These are phyloP conservation scores for Phalanger gymnotis DNA, from an alignment of 2,797 vertebrate species.

Conservation along the genomic window DNA sequence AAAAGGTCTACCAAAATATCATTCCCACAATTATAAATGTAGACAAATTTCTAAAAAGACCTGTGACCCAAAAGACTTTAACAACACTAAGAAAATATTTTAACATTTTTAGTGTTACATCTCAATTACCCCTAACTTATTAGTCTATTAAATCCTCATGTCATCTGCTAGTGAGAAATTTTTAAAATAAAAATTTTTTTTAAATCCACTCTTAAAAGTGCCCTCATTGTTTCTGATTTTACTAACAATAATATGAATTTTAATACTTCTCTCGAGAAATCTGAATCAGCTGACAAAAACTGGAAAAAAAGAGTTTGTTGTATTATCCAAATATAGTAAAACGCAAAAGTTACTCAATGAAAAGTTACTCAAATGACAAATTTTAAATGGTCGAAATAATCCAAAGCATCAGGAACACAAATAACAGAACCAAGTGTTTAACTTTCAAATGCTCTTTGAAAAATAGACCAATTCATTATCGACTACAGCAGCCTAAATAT, in stretches of 20 bases:
- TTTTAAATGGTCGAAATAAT: not conserved
- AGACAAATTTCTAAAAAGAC: conserved; percentile 28
- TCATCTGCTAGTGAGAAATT: conserved; percentile 69
- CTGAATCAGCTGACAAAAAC: conserved; percentile 62
- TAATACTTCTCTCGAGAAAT: conserved; percentile 74
- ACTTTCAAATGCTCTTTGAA: not conserved
- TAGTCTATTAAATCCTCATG: conserved; percentile 77
- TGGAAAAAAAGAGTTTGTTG: conserved; percentile 18
- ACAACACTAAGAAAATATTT: conserved; percentile 57
- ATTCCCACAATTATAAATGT: conserved; percentile 45
- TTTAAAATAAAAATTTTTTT: conserved; percentile 79
- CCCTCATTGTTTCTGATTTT: conserved; percentile 76
- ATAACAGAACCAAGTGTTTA: not conserved
- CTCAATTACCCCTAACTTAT: conserved; percentile 76
- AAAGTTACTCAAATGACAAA: conserved; percentile 25
- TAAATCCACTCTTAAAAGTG: conserved; percentile 73
- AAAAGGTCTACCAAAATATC: not conserved
- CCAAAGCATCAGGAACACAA: not conserved
- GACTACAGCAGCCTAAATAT: not conserved
- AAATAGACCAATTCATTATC: not conserved
- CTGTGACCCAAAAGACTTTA: conserved; percentile 59
- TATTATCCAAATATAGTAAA: not conserved
- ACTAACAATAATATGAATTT: conserved; percentile 77
- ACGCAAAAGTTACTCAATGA: conserved; percentile 10
- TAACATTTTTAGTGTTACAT: conserved; percentile 72